phyloP scores from a whole-genome alignment of 2,888 invertebrate species.

The Ophraella communa region DNA sequence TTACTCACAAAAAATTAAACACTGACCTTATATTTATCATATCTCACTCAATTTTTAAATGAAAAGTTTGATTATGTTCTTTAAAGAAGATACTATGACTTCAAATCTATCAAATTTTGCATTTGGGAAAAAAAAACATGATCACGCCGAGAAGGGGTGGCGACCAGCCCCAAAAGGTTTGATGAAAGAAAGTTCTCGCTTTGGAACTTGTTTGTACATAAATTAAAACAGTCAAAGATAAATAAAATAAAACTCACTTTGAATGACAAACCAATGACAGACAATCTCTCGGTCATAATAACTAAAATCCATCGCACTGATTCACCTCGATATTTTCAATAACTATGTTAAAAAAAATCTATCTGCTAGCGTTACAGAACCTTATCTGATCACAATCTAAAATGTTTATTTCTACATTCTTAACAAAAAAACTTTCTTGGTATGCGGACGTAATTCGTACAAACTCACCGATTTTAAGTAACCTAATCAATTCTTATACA shows the following conservation, averaged over 20 bases:
- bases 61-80: too few species aligned
- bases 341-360: slow-evolving; percentile 13
- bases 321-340: slow-evolving; percentile 10
- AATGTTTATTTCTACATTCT: slow-evolving; percentile 15
- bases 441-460: slow-evolving; percentile 26
- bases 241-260: slow-evolving; percentile 46
- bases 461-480: slow-evolving; percentile 54
- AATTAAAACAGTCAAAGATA: not conserved
- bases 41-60: too few species aligned
- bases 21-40: too few species aligned
- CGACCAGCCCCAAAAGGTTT: too few species aligned
- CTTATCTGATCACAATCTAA: slow-evolving; percentile 9
- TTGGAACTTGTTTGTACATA: too few species aligned
- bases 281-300: slow-evolving; percentile 46
- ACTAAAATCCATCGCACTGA: slow-evolving; percentile 17
- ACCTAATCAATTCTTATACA: slow-evolving; percentile 40
- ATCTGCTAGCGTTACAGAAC: slow-evolving; percentile 15
- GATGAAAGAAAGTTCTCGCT: too few species aligned
- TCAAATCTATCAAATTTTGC: too few species aligned
- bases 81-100: too few species aligned
- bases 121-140: too few species aligned
- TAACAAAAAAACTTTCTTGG: slow-evolving; percentile 40
- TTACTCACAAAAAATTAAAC: too few species aligned
- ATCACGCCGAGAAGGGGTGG: too few species aligned
- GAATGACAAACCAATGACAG: slow-evolving; percentile 53